A percentile compares a stretch with the other conserved stretches of the same genome.
phyloP scores from a whole-genome alignment of 1,140 invertebrate species.

The Ephestia elutella region DNA sequence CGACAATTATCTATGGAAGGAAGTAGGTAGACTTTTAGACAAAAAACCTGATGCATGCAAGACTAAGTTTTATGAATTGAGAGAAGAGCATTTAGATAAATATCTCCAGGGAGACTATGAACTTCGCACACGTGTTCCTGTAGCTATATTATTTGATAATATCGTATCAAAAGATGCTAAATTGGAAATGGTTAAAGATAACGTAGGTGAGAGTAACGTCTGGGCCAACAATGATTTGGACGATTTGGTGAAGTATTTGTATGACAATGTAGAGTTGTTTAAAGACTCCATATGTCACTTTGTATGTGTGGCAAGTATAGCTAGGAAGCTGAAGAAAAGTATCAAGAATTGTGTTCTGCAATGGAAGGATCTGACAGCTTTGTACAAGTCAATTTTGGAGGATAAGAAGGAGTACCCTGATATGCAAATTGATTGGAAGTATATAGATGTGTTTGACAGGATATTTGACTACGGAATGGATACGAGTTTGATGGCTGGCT shows the following conservation, averaged over 20 bases:
- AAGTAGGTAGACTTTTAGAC: slow-evolving; percentile 53
- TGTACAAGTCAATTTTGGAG: slow-evolving; percentile 53
- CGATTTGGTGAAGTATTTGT: slow-evolving; percentile 52
- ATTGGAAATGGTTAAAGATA: slow-evolving; percentile 29
- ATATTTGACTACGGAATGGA: slow-evolving; percentile 68
- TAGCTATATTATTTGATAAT: slow-evolving; percentile 53
- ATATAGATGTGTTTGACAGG: slow-evolving; percentile 63
- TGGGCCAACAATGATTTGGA: slow-evolving; percentile 48
- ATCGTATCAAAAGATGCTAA: slow-evolving; percentile 53
- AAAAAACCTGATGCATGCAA: slow-evolving; percentile 47
- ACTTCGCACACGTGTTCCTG: slow-evolving; percentile 34
- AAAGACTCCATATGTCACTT: slow-evolving; percentile 58
- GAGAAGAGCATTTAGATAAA: slow-evolving; percentile 39
- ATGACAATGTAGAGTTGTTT: slow-evolving; percentile 56
- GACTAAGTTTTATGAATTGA: slow-evolving; percentile 44
- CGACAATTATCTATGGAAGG: slow-evolving; percentile 56
- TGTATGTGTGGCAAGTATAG: slow-evolving; percentile 50
- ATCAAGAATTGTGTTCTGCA: slow-evolving; percentile 38
- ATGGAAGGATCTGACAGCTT: slow-evolving; percentile 43
- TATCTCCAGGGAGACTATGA: slow-evolving; percentile 43
- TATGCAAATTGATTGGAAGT: slow-evolving; percentile 61
- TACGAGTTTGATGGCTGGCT: slow-evolving; percentile 37
- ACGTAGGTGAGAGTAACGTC: slow-evolving; percentile 15
- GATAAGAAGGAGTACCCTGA: slow-evolving; percentile 65
- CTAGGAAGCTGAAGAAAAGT: slow-evolving; percentile 34